A percentile compares a stretch with the other conserved stretches of the same genome.
Conservation (phyloP, 2,113 vertebrate species). For the Nibea albiflora region DNA sequence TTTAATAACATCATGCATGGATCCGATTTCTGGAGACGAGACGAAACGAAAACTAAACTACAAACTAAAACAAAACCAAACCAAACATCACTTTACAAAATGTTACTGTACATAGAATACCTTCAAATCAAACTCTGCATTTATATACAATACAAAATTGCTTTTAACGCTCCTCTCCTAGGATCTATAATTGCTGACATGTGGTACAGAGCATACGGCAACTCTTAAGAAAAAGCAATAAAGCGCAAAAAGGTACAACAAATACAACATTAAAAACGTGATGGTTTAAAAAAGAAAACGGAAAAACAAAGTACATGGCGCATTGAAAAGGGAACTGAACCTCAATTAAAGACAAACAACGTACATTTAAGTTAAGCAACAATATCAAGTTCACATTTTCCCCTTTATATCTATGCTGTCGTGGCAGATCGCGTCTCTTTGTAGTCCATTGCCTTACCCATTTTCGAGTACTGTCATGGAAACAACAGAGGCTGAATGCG, state of each 20-base stretch:
- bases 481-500: conserved; percentile 66
- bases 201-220: conserved; percentile 48
- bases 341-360: conserved; percentile 63
- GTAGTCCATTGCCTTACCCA: conserved; percentile 58
- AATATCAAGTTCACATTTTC: conserved; percentile 65
- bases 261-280: conserved; percentile 65
- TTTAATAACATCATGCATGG: conserved; percentile 72
- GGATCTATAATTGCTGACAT: conserved; percentile 52
- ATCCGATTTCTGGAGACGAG: conserved; percentile 74
- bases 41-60: conserved; percentile 59
- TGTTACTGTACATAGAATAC: conserved; percentile 74
- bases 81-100: conserved; percentile 79
- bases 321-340: conserved; percentile 56
- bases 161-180: conserved; percentile 51
- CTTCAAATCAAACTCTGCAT: conserved; percentile 64
- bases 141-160: conserved; percentile 79
- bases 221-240: conserved; percentile 40
- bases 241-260: conserved; percentile 58
- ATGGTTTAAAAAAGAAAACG: conserved; percentile 45
- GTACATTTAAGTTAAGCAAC: conserved; percentile 70
- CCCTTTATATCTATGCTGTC: conserved; percentile 45
- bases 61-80: conserved; percentile 63
- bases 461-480: conserved; percentile 66
- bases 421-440: conserved; percentile 41
- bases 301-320: conserved; percentile 40